Base-by-base conservation (phyloP, 2,113 vertebrate species). In the Cyrtonyx montezumae region DNA sequence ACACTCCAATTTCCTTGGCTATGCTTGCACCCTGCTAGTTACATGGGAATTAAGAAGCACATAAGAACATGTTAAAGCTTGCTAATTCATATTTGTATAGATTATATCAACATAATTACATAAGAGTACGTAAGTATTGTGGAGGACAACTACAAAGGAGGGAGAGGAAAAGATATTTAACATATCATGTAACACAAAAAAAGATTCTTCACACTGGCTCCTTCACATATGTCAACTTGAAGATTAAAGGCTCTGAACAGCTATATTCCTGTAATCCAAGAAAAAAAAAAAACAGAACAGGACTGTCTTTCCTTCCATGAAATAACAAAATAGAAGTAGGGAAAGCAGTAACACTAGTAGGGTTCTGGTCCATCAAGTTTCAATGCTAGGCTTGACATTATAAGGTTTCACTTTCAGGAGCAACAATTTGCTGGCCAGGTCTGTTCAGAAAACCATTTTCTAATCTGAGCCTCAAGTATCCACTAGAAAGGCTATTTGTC, bases 401-500 rank as follows among this genome's bases (percentile, higher is more conserved):
- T 12, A 10, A 69, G n/a, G 15, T 12, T 87, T 51, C 56, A 21
- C 78, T 84, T 45, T 53, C 78, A 65, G 42, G 15, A 77, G 58
- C 32, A 80, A 68, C 53, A 43, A 79, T 68, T 68, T 32, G 53
- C 87, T 87, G 79, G 40, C 26, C 53, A 42, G 53, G 18, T 77
- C 55, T 79, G 56, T 25, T 71, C 79, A 87, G 73, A 43, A 79
- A 91, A 28, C 59, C 37, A 88, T 75, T 94, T 89, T 83, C 62
- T 85, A 63, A 87, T 92, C 86, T 71, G 49, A 84, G 28, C 55
- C 58, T 28, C 5, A 80, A 86, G 80, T 51, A 67, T 30, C 42
- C 58, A 78, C 68, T 90, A 84, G 77, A 87, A 91, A 94, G 34
- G 34, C 62, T 77, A 79, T 94, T 92, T 82, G 23, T 79, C n/a